These are phyloP conservation scores for Euborellia annulipes DNA, from an alignment of 1,140 invertebrate genomes.

Conservation along the genomic window DNA sequence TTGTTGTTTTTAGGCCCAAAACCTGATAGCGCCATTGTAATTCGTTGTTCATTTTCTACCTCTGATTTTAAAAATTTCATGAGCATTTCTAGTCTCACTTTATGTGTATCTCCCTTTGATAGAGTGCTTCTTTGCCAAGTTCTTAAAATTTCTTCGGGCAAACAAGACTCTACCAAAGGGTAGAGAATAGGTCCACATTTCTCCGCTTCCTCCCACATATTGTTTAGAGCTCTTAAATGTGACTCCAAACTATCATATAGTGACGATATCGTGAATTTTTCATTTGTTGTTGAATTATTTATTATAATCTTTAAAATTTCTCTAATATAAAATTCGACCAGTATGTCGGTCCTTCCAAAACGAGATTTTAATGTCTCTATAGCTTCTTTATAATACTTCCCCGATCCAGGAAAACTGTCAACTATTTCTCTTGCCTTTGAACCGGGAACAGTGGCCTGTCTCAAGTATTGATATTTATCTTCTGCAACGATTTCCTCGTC, in stretches of 20 bases:
- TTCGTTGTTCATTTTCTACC: constrained; percentile 17
- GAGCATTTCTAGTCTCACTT: constrained; percentile 6
- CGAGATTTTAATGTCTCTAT: constrained; percentile 18
- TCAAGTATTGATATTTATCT: constrained; percentile 20
- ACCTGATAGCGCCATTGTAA: constrained; percentile 14
- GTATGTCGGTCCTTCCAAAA: constrained; percentile 20
- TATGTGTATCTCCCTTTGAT: neutral
- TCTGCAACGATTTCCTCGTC: constrained; percentile 16
- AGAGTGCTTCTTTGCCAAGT: constrained; percentile 16
- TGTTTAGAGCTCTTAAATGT: constrained; percentile 20
- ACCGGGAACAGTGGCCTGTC: constrained; percentile 11
- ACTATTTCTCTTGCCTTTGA: constrained; percentile 15
- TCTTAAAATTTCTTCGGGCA: constrained; percentile 19
- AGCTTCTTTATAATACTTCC: constrained; percentile 19
- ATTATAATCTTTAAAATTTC: constrained; percentile 18
- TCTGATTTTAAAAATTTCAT: constrained; percentile 17
- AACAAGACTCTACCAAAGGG: constrained; percentile 22
- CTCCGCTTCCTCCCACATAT: constrained; percentile 18
- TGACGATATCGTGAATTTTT: constrained; percentile 6
- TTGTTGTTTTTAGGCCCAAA: too few species aligned
- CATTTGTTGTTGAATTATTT: neutral
- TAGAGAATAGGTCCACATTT: constrained; percentile 20
- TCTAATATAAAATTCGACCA: constrained; percentile 23
- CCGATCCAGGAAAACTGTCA: constrained; percentile 17
- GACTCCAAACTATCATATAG: constrained; percentile 16